Evolutionary conservation across 2,797 vertebrate genomes (phyloP).

Genomic region (Dicrostonyx torquatus): DNA sequence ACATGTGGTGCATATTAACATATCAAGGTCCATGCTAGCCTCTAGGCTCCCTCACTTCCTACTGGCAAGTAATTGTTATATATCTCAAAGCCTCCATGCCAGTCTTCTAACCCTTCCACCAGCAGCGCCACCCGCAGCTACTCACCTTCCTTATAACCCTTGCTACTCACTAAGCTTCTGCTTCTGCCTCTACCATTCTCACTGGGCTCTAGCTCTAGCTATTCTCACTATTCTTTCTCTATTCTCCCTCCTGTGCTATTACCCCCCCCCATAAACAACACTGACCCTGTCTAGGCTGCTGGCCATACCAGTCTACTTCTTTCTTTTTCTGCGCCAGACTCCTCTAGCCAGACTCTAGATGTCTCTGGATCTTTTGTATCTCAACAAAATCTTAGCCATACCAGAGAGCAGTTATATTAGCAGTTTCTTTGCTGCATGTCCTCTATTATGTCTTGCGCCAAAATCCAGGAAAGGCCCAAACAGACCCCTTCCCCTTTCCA

Average conservation of each 20-base stretch:
- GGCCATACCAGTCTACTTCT: neutral
- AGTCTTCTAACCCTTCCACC: neutral
- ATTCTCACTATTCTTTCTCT: neutral
- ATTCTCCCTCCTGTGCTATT: rapidly evolving
- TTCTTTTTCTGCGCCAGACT: neutral
- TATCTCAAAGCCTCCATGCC: neutral
- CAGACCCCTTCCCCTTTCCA: neutral
- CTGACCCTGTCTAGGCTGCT: neutral
- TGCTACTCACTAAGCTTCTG: rapidly evolving
- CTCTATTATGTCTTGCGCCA: neutral
- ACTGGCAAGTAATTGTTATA: neutral
- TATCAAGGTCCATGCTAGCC: neutral
- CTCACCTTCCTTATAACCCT: neutral
- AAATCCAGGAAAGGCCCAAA: neutral
- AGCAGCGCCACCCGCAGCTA: rapidly evolving
- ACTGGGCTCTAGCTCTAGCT: neutral
- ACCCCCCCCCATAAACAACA: neutral
- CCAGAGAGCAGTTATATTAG: neutral
- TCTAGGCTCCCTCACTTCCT: neutral
- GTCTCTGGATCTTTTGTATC: neutral
- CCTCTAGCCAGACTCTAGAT: too few species aligned
- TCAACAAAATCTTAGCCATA: neutral
- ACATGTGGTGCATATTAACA: neutral
- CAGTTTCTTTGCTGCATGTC: neutral
- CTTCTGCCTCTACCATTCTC: neutral